Base-by-base conservation (phyloP, 37 sponge, comb jelly and placozoan genomes). In the Haliclona indistincta region DNA sequence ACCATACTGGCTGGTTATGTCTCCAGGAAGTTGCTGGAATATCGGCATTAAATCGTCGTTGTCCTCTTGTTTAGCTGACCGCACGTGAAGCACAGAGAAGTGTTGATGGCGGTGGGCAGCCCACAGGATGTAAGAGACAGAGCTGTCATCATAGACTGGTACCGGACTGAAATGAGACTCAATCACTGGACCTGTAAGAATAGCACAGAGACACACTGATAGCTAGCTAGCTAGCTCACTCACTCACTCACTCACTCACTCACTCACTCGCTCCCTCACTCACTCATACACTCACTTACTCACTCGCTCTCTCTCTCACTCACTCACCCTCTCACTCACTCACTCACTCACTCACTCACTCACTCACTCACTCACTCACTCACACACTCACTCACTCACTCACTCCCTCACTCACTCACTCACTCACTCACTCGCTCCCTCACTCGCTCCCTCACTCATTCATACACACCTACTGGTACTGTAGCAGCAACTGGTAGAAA, bases 21-120 rank as follows among this genome's bases (percentile, higher is more conserved):
- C 77, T 5, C 76, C 62, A 22, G 67, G 79, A 17, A 71, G 78
- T 37, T 88, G 76, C 4, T 54, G 76, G 67, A 98, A 85, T 49
- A 98, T 81, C 6, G 96, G 96, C 22, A 82, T 66, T 28, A 98
- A 71, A 81, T 98, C 99, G 77, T 98, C 99, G 69, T 91, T 60
- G 66, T 98, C 99, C 79, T 98, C 99, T 55, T 90, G 84, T 49
- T 71, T 73, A 6, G 90, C 90, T 34, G 64, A 55, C 7, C 94
- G 53, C 11, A 94, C 58, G 66, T 89, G 83, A 10, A 94, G 89
- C 45, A 75, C 47, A n/a, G 94, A 90, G 52, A 77, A 87, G 56
- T 87, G 88, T 36, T 83, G 64, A 64, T 87, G 88, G 11, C 95
- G 81, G 37, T 83, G 75, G 19, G 81, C 49, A 4, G 84, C 85